Percentiles rank a stretch among this genome's conserved stretches.
These are phyloP conservation scores for Trachemys scripta DNA, from an alignment of 2,113 vertebrate species.

Conservation along the genomic window DNA sequence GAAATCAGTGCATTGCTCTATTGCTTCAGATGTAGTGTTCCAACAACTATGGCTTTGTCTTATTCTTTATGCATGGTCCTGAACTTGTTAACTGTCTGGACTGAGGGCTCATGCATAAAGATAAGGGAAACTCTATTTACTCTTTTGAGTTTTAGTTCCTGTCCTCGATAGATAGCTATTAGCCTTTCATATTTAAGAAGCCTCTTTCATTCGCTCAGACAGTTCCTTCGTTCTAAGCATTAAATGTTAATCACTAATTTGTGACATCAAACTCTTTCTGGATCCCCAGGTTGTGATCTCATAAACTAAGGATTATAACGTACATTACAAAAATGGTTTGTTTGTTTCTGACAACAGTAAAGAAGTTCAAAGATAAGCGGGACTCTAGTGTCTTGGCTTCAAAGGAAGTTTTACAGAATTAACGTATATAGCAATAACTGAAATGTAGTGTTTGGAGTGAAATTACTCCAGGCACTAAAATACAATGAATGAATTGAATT, in stretches of 20 bases:
- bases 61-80: background rate
- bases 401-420: slow-evolving; percentile 24
- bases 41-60: background rate
- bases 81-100: background rate
- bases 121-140: background rate
- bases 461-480: slow-evolving; percentile 18
- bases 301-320: background rate
- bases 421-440: slow-evolving; percentile 14
- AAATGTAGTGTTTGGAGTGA: background rate
- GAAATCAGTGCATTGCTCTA: background rate
- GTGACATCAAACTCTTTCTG: background rate
- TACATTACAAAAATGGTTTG: background rate
- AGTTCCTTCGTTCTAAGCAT: background rate
- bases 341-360: background rate
- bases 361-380: background rate
- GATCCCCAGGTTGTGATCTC: background rate
- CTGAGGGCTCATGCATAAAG: background rate
- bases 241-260: background rate
- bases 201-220: background rate
- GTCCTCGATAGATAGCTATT: background rate
- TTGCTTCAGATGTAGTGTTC: too few species aligned
- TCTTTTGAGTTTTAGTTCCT: background rate
- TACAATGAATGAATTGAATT: slow-evolving; percentile 58
- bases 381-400: background rate
- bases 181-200: background rate